Evolutionary conservation across 2,888 invertebrate genomes (phyloP).

Genomic region (Protonemura montana): DNA sequence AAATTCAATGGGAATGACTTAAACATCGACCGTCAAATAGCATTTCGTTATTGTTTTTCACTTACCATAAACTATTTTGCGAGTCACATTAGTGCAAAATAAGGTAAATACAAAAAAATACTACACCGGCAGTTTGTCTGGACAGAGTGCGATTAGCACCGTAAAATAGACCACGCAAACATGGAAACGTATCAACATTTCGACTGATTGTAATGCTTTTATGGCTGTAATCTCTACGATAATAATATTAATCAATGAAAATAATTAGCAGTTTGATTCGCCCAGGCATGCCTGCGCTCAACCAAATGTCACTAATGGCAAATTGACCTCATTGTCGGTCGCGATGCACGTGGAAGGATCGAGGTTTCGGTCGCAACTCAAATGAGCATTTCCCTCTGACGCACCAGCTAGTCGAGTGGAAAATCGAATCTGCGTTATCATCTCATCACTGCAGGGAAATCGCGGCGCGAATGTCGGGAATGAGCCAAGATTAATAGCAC

Average conservation of each 20-base stretch:
- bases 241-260: not conserved
- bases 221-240: not conserved
- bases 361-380: constrained; percentile 15
- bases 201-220: too few relatives aligned
- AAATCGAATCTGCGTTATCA: constrained; percentile 44
- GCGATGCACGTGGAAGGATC: not conserved
- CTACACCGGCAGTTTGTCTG: too few relatives aligned
- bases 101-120: too few relatives aligned
- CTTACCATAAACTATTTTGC: too few relatives aligned
- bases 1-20: too few relatives aligned
- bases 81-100: too few relatives aligned
- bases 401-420: constrained; percentile 32
- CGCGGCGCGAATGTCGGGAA: constrained; percentile 5
- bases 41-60: too few relatives aligned
- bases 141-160: too few relatives aligned
- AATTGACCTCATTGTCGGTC: constrained; percentile 32
- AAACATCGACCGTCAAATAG: too few relatives aligned
- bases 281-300: not conserved
- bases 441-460: constrained; percentile 26
- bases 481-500: constrained; percentile 34
- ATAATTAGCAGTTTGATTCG: not conserved
- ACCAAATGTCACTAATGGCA: not conserved
- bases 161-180: too few relatives aligned
- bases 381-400: constrained; percentile 33
- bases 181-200: too few relatives aligned